Evolutionary conservation across 2,888 invertebrate species (phyloP), one percentile per base, ranked within the genome.

Genomic region (Cephus pygmeus): DNA sequence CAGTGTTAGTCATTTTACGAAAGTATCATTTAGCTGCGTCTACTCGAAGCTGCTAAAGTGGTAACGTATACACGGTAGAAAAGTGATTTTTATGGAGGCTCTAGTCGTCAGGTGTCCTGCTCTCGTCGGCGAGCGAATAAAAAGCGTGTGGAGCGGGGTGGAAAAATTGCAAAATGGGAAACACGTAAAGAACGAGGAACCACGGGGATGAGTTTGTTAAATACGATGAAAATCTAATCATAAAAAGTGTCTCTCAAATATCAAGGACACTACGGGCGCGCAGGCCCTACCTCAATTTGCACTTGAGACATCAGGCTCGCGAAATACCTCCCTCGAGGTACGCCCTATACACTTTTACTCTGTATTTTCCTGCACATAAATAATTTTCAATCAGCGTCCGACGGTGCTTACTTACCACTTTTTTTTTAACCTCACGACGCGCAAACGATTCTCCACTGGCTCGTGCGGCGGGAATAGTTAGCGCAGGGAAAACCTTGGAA

Each of bases 1-100:
- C 79, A 73, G 76, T 69, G 76, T 80, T 81, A 79, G 79, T 31
- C 68, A 71, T 71, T 71, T 71, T 71, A 9, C 71, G 30, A 12
- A 31, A 30, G 30, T 34, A 56, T 56, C 56, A 56, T 23, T 56
- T 56, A 56, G 56, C 6, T 23, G 23, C 56, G 9, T 23, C 56
- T 56, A 23, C 56, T 23, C 56, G 23, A 56, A 23, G 56, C 23
- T 56, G 23, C 56, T 56, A 56, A 9, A 56, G 56, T 56, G 56
- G 23, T 56, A 56, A 56, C 56, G 56, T 56, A 56, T 23, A 56
- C 23, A 23, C 56, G 9, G 56, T 9, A 9, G 15, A 23, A 56
- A 56, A 56, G 23, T 56, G 56, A 56, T 56, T 56, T 23, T 56
- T 23, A 56, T 23, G 56, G 56, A 2, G 23, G 23, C 56, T 23